Evolutionary conservation across 1,140 invertebrate species (phyloP), one percentile per base, ranked within the genome.

Genomic region (Aphidius ervi): DNA sequence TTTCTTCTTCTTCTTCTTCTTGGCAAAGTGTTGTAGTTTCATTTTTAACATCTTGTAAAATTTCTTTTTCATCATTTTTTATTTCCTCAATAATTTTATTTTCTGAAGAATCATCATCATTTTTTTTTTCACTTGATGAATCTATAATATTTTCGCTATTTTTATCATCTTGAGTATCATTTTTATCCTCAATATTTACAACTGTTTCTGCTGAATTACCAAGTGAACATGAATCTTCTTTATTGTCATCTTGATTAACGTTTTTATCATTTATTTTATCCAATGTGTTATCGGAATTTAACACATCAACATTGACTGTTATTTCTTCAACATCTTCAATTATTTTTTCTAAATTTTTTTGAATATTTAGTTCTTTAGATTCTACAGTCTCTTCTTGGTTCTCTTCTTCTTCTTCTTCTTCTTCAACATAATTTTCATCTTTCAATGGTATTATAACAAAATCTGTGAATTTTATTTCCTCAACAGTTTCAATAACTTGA

Each of bases 351-450:
- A 10, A 9, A 39, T 9, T 37, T 37, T 31, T 37, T 5, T 23
- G 49, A 5, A 5, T 52, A 9, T 40, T 37, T 37, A 10, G 5
- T 8, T 37, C 23, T 9, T 39, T 37, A 5, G 4, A 23, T 37
- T 37, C 49, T 9, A 37, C 10, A 9, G 7, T 37, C 4, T 52
- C 10, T 5, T 58, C 47, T 50, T 58, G 6, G 1, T 46, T n/a
- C 8, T 39, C 9, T 53, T 45, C 39, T 9, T 7, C 23, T 57
- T 41, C 46, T 42, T n/a, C 57, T 50, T 52, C 37, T 5, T 0
- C 55, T 39, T 42, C 56, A 49, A 9, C 41, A n/a, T 9, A 48
- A 9, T n/a, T 48, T 31, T 52, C 37, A 45, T 9, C n/a, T 60
- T 40, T 58, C 6, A 6, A 31, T 52, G 45, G 23, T 10, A 31